These are phyloP conservation scores for Oophaga sylvatica DNA, from an alignment of 2,797 vertebrate genomes.

Conservation along the genomic window DNA sequence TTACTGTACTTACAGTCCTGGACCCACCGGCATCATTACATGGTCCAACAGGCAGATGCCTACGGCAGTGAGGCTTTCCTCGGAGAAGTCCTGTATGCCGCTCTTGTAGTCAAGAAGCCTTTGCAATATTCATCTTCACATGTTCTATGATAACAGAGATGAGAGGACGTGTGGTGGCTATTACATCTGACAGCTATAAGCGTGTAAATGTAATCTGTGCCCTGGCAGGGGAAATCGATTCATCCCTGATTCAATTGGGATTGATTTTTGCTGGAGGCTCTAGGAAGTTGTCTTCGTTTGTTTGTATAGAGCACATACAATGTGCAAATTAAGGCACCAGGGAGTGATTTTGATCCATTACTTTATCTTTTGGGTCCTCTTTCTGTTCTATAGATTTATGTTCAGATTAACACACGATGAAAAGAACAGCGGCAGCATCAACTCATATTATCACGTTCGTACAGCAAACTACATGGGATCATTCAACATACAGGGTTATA, in stretches of 20 bases:
- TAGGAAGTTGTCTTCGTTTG: neutral
- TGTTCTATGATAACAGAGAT: constrained; percentile 9
- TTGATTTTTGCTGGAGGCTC: constrained; percentile 34
- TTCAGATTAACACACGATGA: neutral
- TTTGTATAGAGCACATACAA: constrained; percentile 6
- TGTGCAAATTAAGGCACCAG: constrained; percentile 27
- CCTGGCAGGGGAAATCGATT: constrained; percentile 22
- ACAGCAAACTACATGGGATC: neutral
- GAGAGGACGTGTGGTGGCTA: neutral
- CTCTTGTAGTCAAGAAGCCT: constrained; percentile 22
- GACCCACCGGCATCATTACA: neutral
- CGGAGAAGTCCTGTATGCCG: constrained; percentile 2
- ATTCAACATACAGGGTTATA: neutral
- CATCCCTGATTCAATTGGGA: constrained; percentile 32
- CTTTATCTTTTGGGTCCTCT: neutral
- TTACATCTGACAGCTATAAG: constrained; percentile 11
- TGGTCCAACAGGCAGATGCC: constrained; percentile 14
- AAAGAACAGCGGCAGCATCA: neutral
- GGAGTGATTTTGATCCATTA: constrained; percentile 1
- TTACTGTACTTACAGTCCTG: neutral
- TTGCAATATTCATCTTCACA: constrained; percentile 41
- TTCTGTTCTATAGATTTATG: neutral
- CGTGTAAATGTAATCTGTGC: constrained; percentile 46
- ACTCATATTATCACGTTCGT: neutral
- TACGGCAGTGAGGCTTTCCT: neutral